phyloP scores from a whole-genome alignment of 2,888 invertebrate species.

The Erpobdella octoculata region DNA sequence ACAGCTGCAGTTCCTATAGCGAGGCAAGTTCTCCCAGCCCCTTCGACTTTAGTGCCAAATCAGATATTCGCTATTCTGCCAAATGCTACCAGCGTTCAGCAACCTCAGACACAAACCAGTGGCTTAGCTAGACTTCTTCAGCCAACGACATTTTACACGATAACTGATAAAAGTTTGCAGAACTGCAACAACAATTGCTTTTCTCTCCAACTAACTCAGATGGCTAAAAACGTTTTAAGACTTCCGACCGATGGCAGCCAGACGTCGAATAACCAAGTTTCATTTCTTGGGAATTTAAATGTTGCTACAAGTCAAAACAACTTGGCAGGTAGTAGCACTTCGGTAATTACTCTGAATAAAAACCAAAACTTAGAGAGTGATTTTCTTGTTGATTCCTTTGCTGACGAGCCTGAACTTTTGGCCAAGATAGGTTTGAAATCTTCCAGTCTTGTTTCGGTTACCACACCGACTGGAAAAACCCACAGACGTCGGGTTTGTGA shows the following conservation, averaged over 20 bases:
- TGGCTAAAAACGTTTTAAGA: conserved; percentile 13
- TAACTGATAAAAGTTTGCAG: not conserved
- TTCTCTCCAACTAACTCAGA: conserved; percentile 20
- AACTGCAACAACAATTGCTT: conserved; percentile 20
- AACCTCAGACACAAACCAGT: not conserved
- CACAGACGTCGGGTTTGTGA: conserved; percentile 36
- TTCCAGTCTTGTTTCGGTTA: not conserved
- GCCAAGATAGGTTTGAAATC: not conserved
- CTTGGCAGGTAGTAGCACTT: not conserved
- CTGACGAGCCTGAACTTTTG: not conserved
- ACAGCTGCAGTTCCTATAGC: not conserved
- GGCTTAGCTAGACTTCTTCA: conserved; percentile 4
- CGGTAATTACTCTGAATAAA: not conserved
- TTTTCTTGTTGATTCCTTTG: conserved; percentile 38
- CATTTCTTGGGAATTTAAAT: not conserved
- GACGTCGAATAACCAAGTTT: not conserved
- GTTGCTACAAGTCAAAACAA: not conserved
- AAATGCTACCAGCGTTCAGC: not conserved
- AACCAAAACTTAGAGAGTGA: conserved; percentile 36
- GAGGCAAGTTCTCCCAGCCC: conserved; percentile 6
- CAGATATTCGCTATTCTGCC: conserved; percentile 21
- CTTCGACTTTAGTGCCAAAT: not conserved
- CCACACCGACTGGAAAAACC: conserved; percentile 28
- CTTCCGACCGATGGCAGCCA: not conserved
- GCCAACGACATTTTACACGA: conserved; percentile 9